Base-by-base conservation (phyloP, 2,113 vertebrate genomes). In the Forbesichthys agassizii region DNA sequence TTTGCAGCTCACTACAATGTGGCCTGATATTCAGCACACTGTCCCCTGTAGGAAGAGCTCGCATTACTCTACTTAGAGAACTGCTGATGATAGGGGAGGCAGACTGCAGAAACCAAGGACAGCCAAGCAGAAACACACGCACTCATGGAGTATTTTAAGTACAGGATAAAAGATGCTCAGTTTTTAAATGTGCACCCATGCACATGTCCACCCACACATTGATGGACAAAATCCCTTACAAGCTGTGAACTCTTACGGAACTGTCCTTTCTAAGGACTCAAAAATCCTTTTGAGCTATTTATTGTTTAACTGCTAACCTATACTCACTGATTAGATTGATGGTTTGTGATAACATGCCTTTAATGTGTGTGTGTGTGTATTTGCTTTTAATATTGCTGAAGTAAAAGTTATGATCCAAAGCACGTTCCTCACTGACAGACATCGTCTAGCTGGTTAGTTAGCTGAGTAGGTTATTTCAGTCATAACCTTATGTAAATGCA, bases 41-140 rank as follows among this genome's bases (percentile, higher is more conserved):
- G 3, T 71, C 69, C 65, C 69, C 73, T 60, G 54, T 27, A 73
- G 75, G 70, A 74, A 33, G 5, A 49, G 66, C 65, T 68, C 33
- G 33, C 46, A 79, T 74, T 76, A 74, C 69, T 76, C 75, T 78
- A 62, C 61, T 54, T 75, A 74, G 75, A 74, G 75, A 79, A 46
- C 62, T 59, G 16, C 46, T 67, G 74, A 62, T 47, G 64, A 79
- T 49, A 63, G 68, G 61, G 62, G 20, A 64, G 51, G 61, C 13
- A 27, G 27, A 27, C 27, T 27, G 27, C 27, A 65, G 69, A 78
- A 74, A 71, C 46, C 71, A 86, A 86, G 74, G 78, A 64, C 68
- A 62, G 67, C 64, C 65, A 47, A 11, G 46, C 36, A 48, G 12
- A 66, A 10, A 70, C 64, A 72, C 72, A 75, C 36, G 69, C 71